These are phyloP conservation scores for Rhabdophis nuchalis DNA, from an alignment of 2,797 vertebrate species.

Conservation along the genomic window DNA sequence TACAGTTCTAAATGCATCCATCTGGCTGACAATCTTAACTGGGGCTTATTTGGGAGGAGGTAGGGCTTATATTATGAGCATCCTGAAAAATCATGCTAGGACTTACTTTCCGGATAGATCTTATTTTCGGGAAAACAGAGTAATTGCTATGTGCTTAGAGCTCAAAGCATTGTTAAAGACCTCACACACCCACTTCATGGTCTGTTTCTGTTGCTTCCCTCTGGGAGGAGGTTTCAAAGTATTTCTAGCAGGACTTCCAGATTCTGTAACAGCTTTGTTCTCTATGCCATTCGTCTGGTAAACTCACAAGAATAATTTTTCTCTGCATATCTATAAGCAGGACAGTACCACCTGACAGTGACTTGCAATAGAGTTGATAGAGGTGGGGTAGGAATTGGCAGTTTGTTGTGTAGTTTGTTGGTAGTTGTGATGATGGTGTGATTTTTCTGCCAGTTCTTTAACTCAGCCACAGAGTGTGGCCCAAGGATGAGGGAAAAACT, in stretches of 20 bases:
- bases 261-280: too few relatives aligned
- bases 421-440: not conserved
- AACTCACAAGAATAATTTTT: not conserved
- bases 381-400: not conserved
- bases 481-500: not conserved
- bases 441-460: not conserved
- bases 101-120: too few relatives aligned
- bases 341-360: not conserved
- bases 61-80: too few relatives aligned
- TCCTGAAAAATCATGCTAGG: too few relatives aligned
- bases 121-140: too few relatives aligned
- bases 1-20: too few relatives aligned
- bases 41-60: too few relatives aligned
- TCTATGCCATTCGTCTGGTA: too few relatives aligned
- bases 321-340: not conserved
- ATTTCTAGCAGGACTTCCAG: too few relatives aligned
- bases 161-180: not conserved
- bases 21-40: too few relatives aligned
- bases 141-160: too few relatives aligned
- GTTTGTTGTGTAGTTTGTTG: not conserved
- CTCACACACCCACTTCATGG: not conserved
- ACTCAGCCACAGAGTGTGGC: not conserved
- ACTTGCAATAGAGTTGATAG: not conserved
- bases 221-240: too few relatives aligned
- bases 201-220: not conserved